Percentiles rank a stretch among this genome's conserved stretches.
Evolutionary conservation across 2,797 vertebrate genomes (phyloP).

Genomic region (Ceryle rudis): DNA sequence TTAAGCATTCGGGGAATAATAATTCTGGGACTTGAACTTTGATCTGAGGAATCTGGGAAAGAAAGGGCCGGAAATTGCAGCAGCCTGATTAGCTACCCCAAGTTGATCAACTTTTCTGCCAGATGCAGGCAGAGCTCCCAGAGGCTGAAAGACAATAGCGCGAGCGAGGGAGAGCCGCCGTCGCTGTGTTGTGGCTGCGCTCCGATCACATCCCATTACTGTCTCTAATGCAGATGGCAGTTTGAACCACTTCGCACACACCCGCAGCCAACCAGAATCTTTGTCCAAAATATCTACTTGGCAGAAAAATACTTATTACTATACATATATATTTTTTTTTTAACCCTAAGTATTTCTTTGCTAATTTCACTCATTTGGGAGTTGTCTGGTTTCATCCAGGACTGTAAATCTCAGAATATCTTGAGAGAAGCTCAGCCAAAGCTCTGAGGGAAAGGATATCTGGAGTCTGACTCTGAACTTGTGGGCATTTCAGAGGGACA

Average conservation of each 20-base stretch:
- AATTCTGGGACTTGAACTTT: constrained; percentile 73
- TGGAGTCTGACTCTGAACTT: neutral
- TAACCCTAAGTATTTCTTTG: neutral
- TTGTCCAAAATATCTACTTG: neutral
- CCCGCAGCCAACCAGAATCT: neutral
- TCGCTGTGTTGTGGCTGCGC: neutral
- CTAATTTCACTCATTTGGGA: neutral
- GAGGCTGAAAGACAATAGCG: constrained; percentile 37
- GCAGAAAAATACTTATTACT: neutral
- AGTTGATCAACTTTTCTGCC: constrained; percentile 75
- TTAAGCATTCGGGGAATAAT: constrained; percentile 73
- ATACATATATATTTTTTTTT: neutral
- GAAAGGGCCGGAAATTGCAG: constrained; percentile 76
- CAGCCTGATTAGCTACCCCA: constrained; percentile 73
- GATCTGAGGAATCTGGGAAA: constrained; percentile 75
- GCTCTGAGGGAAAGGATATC: neutral
- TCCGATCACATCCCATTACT: constrained; percentile 47
- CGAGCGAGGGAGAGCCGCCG: neutral
- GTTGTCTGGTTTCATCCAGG: neutral
- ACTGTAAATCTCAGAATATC: neutral
- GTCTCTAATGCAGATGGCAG: constrained; percentile 16
- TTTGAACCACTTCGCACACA: neutral
- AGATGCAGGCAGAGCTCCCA: constrained; percentile 61
- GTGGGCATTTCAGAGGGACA: neutral
- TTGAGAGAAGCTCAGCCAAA: neutral